Percentiles rank a stretch among this genome's conserved stretches.
Conservation (phyloP, 2,888 invertebrate species). For the Eustalomyia histrio region DNA sequence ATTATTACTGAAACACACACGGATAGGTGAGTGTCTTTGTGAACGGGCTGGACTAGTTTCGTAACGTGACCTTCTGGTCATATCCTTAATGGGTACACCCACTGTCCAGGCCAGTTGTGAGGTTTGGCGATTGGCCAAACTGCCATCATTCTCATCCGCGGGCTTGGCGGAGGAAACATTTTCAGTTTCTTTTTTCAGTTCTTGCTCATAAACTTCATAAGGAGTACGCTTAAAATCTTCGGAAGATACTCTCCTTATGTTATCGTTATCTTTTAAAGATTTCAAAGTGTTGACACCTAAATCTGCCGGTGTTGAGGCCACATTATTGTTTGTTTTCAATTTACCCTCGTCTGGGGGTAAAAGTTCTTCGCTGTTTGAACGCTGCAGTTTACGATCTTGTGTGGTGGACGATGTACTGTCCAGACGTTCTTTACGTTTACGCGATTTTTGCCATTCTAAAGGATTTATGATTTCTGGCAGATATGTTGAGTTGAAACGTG, state of each 20-base stretch:
- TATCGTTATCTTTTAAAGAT: conserved; percentile 67
- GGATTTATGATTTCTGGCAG: conserved; percentile 79
- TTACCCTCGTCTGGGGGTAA: conserved; percentile 81
- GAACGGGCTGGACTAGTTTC: conserved; percentile 79
- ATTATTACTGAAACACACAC: conserved; percentile 67
- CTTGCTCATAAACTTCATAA: conserved; percentile 73
- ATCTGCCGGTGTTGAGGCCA: conserved; percentile 64
- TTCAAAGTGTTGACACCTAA: conserved; percentile 63
- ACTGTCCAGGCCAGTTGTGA: conserved; percentile 61
- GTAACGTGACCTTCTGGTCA: conserved; percentile 72
- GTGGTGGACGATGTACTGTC: conserved; percentile 82
- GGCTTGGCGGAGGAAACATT: conserved; percentile 22
- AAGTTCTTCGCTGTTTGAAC: conserved; percentile 83
- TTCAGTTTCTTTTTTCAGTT: conserved; percentile 67
- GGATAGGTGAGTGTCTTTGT: conserved; percentile 77
- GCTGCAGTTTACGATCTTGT: conserved; percentile 83
- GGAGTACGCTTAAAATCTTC: conserved; percentile 77
- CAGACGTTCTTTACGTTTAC: conserved; percentile 84
- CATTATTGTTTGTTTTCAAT: conserved; percentile 69
- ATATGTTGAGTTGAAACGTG: conserved; percentile 77
- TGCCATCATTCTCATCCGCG: conserved; percentile 73
- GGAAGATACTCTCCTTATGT: conserved; percentile 76
- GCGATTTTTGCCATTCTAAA: conserved; percentile 80
- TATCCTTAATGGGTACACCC: conserved; percentile 70
- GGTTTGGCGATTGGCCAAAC: conserved; percentile 72